Base-by-base conservation (phyloP, 2,888 invertebrate species). In the Thereva nobilitata region DNA sequence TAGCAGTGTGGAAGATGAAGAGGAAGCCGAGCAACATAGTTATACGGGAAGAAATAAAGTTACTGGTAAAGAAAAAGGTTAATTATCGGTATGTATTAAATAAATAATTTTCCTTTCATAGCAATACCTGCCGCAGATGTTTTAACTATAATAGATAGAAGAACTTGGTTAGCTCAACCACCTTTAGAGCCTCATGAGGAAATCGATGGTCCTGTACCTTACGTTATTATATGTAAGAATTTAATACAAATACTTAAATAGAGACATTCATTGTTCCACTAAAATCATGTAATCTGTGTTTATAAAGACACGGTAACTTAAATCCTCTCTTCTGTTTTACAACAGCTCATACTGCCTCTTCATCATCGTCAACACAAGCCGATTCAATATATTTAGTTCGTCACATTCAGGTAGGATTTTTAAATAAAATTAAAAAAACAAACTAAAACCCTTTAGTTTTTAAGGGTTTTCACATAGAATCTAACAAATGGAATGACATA, bases 401-500 rank as follows among this genome's bases (percentile, higher is more conserved):
- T 9, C 76, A 82, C 50, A 82, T 83, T 67, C 85, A 85, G 76
- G 82, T 78, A 61, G 47, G 5, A 59, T 7, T n/a, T 55, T n/a
- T n/a, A n/a, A 61, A 57, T 64, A 64, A 69, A 42, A 44, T 66
- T 23, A 54, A 52, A 23, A 23, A 2, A 45, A 66, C 35, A 49
- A 49, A 49, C 56, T 66, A 50, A 45, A n/a, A n/a, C n/a, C n/a
- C n/a, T n/a, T 6, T 37, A 7, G 10, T 49, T 45, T 67, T 67
- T 2, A 56, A 80, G 79, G 75, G 79, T 42, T 84, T 82, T 70
- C 84, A 85, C 71, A 81, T 84, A 10, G 84, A 84, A 71, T 81
- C 83, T 56, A 75, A 79, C n/a, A 80, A 80, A 68, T 84, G 83
- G 83, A 79, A 79, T 70, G 84, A 84, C 69, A 84, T 84, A 35